Percentiles rank a stretch among this genome's conserved stretches.
Evolutionary conservation across 2,113 vertebrate genomes (phyloP).

Genomic region (Callocephalon fimbriatum): DNA sequence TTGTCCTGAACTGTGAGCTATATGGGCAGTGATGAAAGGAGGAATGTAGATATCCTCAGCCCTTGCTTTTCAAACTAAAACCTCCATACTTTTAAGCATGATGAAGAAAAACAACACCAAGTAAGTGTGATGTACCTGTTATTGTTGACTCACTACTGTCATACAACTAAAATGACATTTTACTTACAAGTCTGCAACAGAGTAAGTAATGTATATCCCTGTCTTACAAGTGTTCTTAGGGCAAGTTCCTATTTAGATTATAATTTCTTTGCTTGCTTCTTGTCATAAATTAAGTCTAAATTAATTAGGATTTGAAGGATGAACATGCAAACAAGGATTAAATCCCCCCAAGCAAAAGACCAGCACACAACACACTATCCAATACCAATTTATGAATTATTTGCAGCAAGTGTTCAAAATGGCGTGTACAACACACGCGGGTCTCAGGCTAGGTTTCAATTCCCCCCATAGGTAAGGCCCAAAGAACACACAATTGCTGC

Average conservation of each 20-base stretch:
- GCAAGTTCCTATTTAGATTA: not conserved
- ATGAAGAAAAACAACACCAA: not conserved
- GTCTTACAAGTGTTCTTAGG: not conserved
- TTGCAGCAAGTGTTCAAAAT: not conserved
- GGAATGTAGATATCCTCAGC: not conserved
- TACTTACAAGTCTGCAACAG: not conserved
- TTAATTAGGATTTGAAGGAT: not conserved
- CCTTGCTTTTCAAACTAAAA: not conserved
- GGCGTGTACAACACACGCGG: not conserved
- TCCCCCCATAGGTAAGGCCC: not conserved
- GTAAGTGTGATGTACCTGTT: not conserved
- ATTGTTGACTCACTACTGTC: not conserved
- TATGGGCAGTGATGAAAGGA: not conserved
- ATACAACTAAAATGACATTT: not conserved
- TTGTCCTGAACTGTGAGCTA: not conserved
- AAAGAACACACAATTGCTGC: not conserved
- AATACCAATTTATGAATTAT: not conserved
- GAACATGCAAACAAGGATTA: not conserved
- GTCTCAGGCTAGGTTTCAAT: not conserved
- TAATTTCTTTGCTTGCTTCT: not conserved
- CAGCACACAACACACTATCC: not conserved
- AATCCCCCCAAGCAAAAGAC: not conserved
- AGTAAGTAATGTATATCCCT: not conserved
- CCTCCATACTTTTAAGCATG: not conserved
- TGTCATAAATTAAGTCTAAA: not conserved